Evolutionary conservation across 1,140 invertebrate genomes (phyloP).

Genomic region (Phocides pigmalion): DNA sequence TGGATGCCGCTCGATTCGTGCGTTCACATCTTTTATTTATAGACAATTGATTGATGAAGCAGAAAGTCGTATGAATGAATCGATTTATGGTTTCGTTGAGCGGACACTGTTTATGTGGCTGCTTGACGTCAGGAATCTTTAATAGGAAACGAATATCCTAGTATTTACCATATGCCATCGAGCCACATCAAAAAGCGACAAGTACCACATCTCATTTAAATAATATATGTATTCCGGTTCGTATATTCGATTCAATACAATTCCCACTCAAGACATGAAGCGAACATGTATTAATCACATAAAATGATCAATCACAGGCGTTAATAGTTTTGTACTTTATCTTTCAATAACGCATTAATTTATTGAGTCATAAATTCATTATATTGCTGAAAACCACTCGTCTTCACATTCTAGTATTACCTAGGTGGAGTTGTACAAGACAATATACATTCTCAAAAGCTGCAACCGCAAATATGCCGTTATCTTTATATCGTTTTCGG

Average conservation of each 20-base stretch:
- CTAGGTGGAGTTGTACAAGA: background rate
- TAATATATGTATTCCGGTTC: slow-evolving; percentile 13
- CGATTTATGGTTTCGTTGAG: slow-evolving; percentile 72
- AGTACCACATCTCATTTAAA: background rate
- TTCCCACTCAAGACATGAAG: slow-evolving; percentile 10
- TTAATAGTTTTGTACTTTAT: slow-evolving; percentile 27
- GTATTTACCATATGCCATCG: slow-evolving; percentile 40
- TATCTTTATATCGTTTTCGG: background rate
- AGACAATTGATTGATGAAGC: slow-evolving; percentile 74
- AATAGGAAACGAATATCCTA: slow-evolving; percentile 57
- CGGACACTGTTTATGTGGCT: slow-evolving; percentile 65
- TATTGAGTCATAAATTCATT: slow-evolving; percentile 33
- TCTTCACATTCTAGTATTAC: background rate
- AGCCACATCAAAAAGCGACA: background rate
- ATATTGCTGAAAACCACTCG: slow-evolving; percentile 1
- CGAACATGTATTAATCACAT: slow-evolving; percentile 12
- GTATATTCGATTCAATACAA: slow-evolving; percentile 2
- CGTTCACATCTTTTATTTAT: slow-evolving; percentile 78
- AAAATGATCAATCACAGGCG: slow-evolving; percentile 18
- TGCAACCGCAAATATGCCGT: background rate
- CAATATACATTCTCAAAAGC: background rate
- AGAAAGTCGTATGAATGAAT: slow-evolving; percentile 77
- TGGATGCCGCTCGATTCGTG: slow-evolving; percentile 60
- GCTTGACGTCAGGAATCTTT: slow-evolving; percentile 75
- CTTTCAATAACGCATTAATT: slow-evolving; percentile 36